phyloP scores from a whole-genome alignment of 2,888 invertebrate species.

The Himalopsyche japonica region DNA sequence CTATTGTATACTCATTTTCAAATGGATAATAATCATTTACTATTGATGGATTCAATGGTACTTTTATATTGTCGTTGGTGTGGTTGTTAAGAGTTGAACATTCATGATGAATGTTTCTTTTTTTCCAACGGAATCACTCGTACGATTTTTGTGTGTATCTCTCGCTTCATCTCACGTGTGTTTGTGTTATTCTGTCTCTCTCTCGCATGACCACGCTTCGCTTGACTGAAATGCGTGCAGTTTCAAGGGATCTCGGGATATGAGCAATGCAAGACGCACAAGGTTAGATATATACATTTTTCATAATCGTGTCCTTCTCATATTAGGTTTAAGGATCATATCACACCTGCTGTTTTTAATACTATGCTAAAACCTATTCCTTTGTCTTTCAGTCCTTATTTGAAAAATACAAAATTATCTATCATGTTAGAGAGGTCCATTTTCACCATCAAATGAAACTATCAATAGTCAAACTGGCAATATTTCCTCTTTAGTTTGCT shows the following conservation, averaged over 20 bases:
- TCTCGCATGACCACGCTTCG: constrained; percentile 14
- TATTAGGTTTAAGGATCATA: neutral
- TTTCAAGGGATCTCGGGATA: constrained; percentile 39
- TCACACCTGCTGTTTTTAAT: no score
- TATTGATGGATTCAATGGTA: neutral
- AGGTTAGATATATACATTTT: constrained; percentile 48
- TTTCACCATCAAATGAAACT: no score
- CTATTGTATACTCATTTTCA: neutral
- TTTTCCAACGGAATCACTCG: neutral
- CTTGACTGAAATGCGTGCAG: constrained; percentile 18
- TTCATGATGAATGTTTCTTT: neutral
- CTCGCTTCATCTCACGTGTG: constrained; percentile 35
- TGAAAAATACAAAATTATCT: no score
- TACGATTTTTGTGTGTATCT: neutral
- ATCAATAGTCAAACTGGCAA: no score
- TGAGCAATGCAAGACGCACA: constrained; percentile 48
- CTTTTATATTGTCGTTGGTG: neutral
- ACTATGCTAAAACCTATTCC: neutral
- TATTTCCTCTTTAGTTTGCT: no score
- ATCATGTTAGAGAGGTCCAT: no score
- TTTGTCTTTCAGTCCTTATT: neutral
- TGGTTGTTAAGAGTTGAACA: neutral
- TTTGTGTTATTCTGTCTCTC: constrained; percentile 33
- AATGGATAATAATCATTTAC: neutral
- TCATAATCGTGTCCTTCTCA: neutral